A percentile compares a stretch with the other conserved stretches of the same genome.
These are phyloP conservation scores for Rhamphomyia laevipes DNA, from an alignment of 2,888 invertebrate species.

Conservation along the genomic window DNA sequence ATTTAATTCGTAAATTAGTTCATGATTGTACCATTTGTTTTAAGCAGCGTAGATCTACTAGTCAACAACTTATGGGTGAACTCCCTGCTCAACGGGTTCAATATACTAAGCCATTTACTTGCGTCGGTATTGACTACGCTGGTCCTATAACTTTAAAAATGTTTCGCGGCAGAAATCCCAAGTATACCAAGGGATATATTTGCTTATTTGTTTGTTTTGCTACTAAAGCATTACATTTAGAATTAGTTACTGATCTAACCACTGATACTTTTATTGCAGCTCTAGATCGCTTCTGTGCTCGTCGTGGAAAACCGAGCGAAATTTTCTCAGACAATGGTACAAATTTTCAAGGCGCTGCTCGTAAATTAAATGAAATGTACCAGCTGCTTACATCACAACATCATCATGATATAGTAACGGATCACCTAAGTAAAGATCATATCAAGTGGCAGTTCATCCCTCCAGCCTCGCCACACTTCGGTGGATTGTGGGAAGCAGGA, in stretches of 20 bases:
- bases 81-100: background rate
- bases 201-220: background rate
- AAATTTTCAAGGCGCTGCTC: background rate
- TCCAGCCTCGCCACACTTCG: background rate
- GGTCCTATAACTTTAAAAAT: slow-evolving; percentile 11
- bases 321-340: background rate
- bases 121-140: slow-evolving; percentile 1
- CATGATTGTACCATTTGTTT: slow-evolving; percentile 1
- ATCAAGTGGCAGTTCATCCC: background rate
- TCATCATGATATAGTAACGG: background rate
- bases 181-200: background rate
- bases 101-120: background rate
- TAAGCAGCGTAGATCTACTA: background rate
- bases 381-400: background rate
- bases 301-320: slow-evolving; percentile 2
- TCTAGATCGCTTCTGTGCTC: background rate
- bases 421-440: background rate
- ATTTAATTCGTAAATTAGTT: background rate
- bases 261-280: background rate
- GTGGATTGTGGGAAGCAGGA: background rate
- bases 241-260: background rate
- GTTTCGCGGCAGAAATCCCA: too few relatives aligned
- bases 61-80: slow-evolving; percentile 1
- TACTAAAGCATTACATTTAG: background rate
- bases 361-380: background rate